phyloP scores from a whole-genome alignment of 2,113 vertebrate genomes.

The Syngnathus floridae region DNA sequence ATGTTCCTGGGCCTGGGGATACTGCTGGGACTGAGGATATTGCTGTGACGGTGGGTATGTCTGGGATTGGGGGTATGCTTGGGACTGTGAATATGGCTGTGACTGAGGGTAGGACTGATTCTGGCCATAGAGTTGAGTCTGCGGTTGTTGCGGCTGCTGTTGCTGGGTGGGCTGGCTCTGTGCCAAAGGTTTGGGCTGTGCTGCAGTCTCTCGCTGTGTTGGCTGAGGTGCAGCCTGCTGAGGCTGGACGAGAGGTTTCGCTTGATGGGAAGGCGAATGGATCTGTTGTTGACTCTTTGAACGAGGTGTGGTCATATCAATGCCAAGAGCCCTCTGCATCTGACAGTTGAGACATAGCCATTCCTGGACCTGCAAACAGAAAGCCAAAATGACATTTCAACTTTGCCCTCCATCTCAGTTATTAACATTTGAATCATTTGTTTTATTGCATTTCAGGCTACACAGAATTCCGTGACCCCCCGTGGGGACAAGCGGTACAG shows the following conservation, averaged over 20 bases:
- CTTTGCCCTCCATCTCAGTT: neutral
- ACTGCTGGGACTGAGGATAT: conserved; percentile 20
- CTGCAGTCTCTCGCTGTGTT: conserved; percentile 37
- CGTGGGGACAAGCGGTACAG: neutral
- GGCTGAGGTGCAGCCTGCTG: conserved; percentile 56
- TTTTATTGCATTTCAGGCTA: neutral
- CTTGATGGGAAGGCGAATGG: conserved; percentile 79
- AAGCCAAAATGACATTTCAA: conserved; percentile 9
- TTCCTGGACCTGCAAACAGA: conserved; percentile 83
- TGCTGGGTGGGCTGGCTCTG: conserved; percentile 51
- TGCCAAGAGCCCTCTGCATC: conserved; percentile 96
- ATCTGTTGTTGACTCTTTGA: conserved; percentile 97
- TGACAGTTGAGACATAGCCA: conserved; percentile 99
- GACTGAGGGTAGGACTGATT: conserved; percentile 18
- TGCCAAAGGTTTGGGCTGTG: conserved; percentile 49
- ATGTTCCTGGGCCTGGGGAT: conserved; percentile 29
- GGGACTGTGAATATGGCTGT: conserved; percentile 39
- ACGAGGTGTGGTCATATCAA: conserved; percentile 94
- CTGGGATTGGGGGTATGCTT: conserved; percentile 33
- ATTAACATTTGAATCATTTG: neutral
- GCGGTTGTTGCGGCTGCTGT: conserved; percentile 34
- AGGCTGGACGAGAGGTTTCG: conserved; percentile 66
- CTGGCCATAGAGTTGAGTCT: conserved; percentile 25
- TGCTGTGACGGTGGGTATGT: conserved; percentile 6
- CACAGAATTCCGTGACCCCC: too few species aligned